Base-by-base conservation (phyloP, 2,113 vertebrate species). In the Rhea pennata region DNA sequence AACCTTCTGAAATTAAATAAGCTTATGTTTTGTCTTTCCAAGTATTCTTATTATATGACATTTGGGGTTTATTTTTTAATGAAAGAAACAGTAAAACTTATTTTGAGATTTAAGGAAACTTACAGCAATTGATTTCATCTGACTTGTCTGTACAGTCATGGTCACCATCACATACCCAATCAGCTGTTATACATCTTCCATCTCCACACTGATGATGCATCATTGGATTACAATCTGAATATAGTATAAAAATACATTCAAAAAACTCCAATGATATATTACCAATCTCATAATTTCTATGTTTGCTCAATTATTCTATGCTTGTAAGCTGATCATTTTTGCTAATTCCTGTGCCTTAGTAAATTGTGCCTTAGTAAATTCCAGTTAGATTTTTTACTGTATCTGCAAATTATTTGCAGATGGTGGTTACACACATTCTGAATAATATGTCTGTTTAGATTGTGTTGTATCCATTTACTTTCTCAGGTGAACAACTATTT, bases 81-180 rank as follows among this genome's bases (percentile, higher is more conserved):
- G 26, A 61, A 64, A 74, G 5, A 39, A 87, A 94, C 61, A 39
- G 71, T 36, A 73, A 42, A 42, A 19, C 6, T 17, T 72, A 85
- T 85, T 80, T 8, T 48, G 48, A 80, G n/a, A 82, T 72, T 27
- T 11, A 75, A 90, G 69, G 19, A 64, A 56, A 98, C 99, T 99
- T 98, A 99, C 99, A 99, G 98, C 99, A 99, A 95, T 99, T 99
- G 88, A 97, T 96, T 96, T 99, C 99, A 19, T 99, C 99, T 26
- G 98, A 99, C 89, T 99, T 99, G 96, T 99, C 99, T 87, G 97
- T 84, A 83, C 99, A 99, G 97, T 99, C 99, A 10, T 99, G 98
- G 97, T 99, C 99, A 36, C 99, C 99, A 15, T 99, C 99, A 90
- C 99, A 99, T 61, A 99, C 97, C 99, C 99, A 99, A 36, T 98